These are phyloP conservation scores for Dicentrarchus labrax DNA, from an alignment of 2,113 vertebrate genomes.

Conservation along the genomic window DNA sequence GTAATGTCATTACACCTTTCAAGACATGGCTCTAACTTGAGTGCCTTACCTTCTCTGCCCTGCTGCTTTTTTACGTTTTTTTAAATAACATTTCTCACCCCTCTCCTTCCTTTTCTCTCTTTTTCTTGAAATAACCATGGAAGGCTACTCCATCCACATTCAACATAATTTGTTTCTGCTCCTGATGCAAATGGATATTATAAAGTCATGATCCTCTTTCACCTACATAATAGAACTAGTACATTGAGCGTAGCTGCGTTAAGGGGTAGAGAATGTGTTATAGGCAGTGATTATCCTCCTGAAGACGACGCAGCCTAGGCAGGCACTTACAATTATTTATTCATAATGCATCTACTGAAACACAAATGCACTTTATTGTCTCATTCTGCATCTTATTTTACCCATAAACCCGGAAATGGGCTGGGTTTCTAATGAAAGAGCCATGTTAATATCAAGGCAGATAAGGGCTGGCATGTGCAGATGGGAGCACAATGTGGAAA, in stretches of 20 bases:
- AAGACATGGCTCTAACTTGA: conserved; percentile 19
- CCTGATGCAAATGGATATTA: conserved; percentile 71
- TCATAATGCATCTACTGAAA: conserved; percentile 90
- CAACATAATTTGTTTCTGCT: conserved; percentile 45
- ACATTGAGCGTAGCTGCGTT: conserved; percentile 68
- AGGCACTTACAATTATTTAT: conserved; percentile 94
- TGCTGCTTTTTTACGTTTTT: not conserved
- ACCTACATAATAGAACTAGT: conserved; percentile 73
- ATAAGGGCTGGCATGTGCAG: conserved; percentile 87
- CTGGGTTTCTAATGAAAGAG: conserved; percentile 93
- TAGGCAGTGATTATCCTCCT: conserved; percentile 83
- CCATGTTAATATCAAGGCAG: conserved; percentile 94
- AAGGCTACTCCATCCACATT: conserved; percentile 24
- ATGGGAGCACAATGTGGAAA: conserved; percentile 92
- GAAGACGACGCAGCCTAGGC: conserved; percentile 77
- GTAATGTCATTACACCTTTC: conserved; percentile 14
- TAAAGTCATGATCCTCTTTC: conserved; percentile 83
- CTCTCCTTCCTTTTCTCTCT: not conserved
- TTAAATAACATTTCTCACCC: not conserved
- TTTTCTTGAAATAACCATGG: conserved; percentile 38
- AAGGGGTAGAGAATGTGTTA: conserved; percentile 72
- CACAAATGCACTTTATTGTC: conserved; percentile 95
- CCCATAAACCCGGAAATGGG: conserved; percentile 90
- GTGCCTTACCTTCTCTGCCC: not conserved
- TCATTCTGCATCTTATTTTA: conserved; percentile 93